These are phyloP conservation scores for Thunnus maccoyii DNA, from an alignment of 2,113 vertebrate genomes.

Conservation along the genomic window DNA sequence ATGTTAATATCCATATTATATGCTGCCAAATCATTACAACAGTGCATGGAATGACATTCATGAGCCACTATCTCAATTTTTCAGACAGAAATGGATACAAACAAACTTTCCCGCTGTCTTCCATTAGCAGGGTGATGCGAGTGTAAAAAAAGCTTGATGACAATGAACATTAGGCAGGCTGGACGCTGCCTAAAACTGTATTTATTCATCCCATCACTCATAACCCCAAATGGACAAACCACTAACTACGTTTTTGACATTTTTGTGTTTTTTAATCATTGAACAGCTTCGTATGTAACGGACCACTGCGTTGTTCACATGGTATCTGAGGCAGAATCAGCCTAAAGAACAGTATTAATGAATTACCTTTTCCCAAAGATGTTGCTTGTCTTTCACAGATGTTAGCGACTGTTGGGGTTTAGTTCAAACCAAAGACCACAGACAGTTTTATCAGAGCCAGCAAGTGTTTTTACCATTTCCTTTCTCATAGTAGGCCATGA, in stretches of 20 bases:
- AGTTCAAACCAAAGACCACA: conserved; percentile 64
- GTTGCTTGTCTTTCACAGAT: conserved; percentile 21
- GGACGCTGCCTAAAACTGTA: not conserved
- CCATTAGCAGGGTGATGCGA: conserved; percentile 26
- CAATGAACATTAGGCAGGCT: conserved; percentile 14
- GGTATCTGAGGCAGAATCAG: not conserved
- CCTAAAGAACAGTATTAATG: not conserved
- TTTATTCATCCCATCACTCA: not conserved
- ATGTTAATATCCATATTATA: conserved; percentile 60
- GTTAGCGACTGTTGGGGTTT: conserved; percentile 35
- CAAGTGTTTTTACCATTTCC: conserved; percentile 17
- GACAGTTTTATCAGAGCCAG: conserved; percentile 20
- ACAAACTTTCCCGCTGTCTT: conserved; percentile 31
- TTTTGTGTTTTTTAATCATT: not conserved
- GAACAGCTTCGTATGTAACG: not conserved
- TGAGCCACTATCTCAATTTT: not conserved
- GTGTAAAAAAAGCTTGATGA: conserved; percentile 33
- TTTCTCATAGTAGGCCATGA: not conserved
- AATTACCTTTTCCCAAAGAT: conserved; percentile 43
- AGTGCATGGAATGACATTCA: conserved; percentile 51
- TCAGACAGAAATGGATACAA: conserved; percentile 8
- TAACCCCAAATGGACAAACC: too few relatives aligned
- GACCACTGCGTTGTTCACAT: not conserved
- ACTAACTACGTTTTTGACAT: too few relatives aligned
- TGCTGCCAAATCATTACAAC: conserved; percentile 58